Percentiles rank a stretch among this genome's conserved stretches.
Evolutionary conservation across 2,888 invertebrate genomes (phyloP).

Genomic region (Neoascia interrupta): DNA sequence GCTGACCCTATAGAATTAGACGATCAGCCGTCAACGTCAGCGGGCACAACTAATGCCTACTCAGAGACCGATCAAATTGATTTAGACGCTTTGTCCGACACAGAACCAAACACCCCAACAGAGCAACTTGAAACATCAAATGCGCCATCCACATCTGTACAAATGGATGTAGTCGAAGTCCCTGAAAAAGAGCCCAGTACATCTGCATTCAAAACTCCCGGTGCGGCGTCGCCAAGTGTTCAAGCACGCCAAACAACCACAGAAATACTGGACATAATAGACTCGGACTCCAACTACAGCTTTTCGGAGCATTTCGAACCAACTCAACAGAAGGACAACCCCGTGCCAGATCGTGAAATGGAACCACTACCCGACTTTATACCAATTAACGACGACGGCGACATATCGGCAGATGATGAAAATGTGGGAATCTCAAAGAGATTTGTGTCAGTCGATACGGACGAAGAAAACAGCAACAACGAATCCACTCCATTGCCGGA

Average conservation of each 20-base stretch:
- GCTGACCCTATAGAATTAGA: neutral
- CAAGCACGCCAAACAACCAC: no score
- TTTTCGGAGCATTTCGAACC: conserved; percentile 78
- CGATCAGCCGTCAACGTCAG: neutral
- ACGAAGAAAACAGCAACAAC: conserved; percentile 59
- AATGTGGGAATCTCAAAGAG: conserved; percentile 73
- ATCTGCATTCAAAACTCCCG: conserved; percentile 39
- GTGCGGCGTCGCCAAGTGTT: conserved; percentile 10
- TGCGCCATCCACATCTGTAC: no score
- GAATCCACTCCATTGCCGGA: conserved; percentile 65
- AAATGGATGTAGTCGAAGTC: neutral
- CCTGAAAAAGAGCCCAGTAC: neutral
- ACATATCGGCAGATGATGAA: conserved; percentile 25
- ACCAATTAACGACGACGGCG: conserved; percentile 70
- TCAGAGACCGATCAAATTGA: no score
- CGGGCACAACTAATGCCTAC: no score
- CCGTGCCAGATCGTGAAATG: conserved; percentile 69
- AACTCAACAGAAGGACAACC: conserved; percentile 52
- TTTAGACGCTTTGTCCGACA: no score
- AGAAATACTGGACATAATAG: conserved; percentile 65
- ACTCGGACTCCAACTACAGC: conserved; percentile 79
- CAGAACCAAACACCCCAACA: neutral
- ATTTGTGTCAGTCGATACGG: conserved; percentile 69
- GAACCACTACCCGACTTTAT: conserved; percentile 76
- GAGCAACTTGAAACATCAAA: neutral